Evolutionary conservation across 1,140 invertebrate genomes (phyloP), one percentile per base, ranked within the genome.

Genomic region (Acromyrmex echinatior): DNA sequence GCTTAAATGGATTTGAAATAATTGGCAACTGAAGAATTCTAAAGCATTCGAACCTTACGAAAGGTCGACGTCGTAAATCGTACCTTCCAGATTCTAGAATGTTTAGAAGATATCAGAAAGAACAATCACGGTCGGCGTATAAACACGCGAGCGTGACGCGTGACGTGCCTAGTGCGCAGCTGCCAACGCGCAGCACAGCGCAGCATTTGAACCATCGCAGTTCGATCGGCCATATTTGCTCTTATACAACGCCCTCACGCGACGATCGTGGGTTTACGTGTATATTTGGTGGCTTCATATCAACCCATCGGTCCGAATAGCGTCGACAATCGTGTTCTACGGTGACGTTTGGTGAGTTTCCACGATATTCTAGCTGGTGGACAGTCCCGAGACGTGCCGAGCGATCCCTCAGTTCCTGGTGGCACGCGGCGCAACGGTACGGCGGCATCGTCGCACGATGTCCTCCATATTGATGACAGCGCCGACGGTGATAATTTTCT

Each of bases 401-500:
- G 4, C 68, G 65, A 53, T 25, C 56, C 31, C 21, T 16, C 39
- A 56, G 14, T 28, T n/a, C 21, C 18, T 16, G 53, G 51, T 31
- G 79, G 78, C 84, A 84, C 88, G 88, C 86, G 81, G 86, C 89
- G 87, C 84, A 90, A 92, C 90, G 86, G 56, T 49, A 86, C 86
- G 88, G 87, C 92, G 91, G 89, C 89, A 91, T 90, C 85, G 60
- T 79, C 60, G 77, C 87, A 87, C 88, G 92, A 92, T 92, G 92
- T 93, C 94, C 94, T 95, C 96, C 96, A 96, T 96, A 96, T 96
- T 96, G 96, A 96, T 96, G 96, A 96, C 96, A 97, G 96, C 96
- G 96, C 96, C 96, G 96, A 96, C 96, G 94, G 96, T 97, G 96
- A 96, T 96, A 96, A 96, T 96, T 97, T 96, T 95, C 93, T 94